Evolutionary conservation across 1,140 invertebrate species (phyloP), one percentile per base, ranked within the genome.

Genomic region (Lasaia peninsularis): DNA sequence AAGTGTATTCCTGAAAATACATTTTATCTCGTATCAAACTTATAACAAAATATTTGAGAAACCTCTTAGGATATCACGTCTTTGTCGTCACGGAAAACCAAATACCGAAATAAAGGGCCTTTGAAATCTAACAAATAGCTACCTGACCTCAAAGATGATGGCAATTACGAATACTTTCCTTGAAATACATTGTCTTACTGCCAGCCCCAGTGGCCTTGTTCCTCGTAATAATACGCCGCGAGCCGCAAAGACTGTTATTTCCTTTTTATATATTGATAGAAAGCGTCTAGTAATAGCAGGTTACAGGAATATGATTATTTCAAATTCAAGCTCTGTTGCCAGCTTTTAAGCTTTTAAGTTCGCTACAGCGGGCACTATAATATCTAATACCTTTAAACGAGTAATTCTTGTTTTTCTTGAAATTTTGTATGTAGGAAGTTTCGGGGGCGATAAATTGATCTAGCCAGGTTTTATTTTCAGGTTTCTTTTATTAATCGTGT

Each of bases 141-240:
- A 75, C 65, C 75, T 74, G 63, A 71, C 70, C 66, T 65, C 67
- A 58, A 55, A 44, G 62, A 62, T 63, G 62, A 61, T 71, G 65
- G 70, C 72, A 77, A 80, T 78, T 80, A 77, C 67, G 69, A 69
- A 72, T 73, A 73, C 60, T 72, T 75, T 69, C 75, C 72, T 74
- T 73, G 62, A 62, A 66, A 69, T 49, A 69, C 52, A 59, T 62
- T 66, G 58, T 62, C 53, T 56, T 63, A 63, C 58, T 64, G 58
- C 56, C 58, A 48, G 16, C 20, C 11, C 16, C 40, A 48, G 20
- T 48, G 18, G 10, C 18, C 40, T 21, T n/a, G 40, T 48, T 48
- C 40, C 18, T 5, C 18, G 18, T 48, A 48, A 48, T 48, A 48
- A 21, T 18, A 48, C 40, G 40, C 18, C 20, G 9, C 20, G 40